Evolutionary conservation across 2,888 invertebrate genomes (phyloP).

Genomic region (Leuctra nigra): DNA sequence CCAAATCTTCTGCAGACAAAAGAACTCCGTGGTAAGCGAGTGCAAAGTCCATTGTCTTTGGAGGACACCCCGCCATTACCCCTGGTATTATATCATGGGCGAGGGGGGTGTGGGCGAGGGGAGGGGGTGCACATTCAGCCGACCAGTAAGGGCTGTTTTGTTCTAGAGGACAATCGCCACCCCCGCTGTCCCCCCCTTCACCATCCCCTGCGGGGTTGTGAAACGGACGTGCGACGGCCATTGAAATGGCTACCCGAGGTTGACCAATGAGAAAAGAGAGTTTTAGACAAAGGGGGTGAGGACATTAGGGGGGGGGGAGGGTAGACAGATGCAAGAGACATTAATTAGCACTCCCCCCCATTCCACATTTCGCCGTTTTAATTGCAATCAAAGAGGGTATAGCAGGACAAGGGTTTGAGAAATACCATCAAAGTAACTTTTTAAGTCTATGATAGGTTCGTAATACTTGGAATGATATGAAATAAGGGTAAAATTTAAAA

Average conservation of each 20-base stretch:
- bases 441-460: not conserved
- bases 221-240: slow-evolving; percentile 15
- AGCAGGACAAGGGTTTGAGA: not conserved
- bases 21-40: not conserved
- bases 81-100: not conserved
- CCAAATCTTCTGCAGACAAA: not conserved
- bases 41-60: not conserved
- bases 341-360: slow-evolving; percentile 10
- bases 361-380: not conserved
- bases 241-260: slow-evolving; percentile 1
- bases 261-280: slow-evolving; percentile 18
- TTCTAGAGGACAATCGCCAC: not conserved
- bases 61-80: not conserved
- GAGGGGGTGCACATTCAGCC: slow-evolving; percentile 7
- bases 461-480: too few relatives aligned
- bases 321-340: slow-evolving; percentile 8
- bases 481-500: not conserved
- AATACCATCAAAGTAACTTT: not conserved
- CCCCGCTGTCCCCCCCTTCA: not conserved
- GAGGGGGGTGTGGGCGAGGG: not conserved
- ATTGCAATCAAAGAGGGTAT: slow-evolving; percentile 17
- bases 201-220: not conserved
- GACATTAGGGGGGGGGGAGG: not conserved
- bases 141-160: slow-evolving; percentile 5
- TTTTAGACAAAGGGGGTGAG: slow-evolving; percentile 6